phyloP scores from a whole-genome alignment of 2,797 vertebrate genomes.

The Molossus alvarezi region DNA sequence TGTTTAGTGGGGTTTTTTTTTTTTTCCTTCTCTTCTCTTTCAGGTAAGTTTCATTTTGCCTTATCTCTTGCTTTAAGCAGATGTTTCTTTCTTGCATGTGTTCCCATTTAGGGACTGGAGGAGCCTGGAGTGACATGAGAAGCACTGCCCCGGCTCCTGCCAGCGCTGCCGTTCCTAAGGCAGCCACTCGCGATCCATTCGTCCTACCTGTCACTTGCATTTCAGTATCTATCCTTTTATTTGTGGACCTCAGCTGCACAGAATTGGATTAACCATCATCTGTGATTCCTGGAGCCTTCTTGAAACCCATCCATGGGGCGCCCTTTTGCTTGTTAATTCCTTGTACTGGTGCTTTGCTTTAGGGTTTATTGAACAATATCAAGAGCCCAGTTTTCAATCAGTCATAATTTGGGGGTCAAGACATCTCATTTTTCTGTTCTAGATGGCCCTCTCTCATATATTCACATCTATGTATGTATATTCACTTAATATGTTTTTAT shows the following conservation, averaged over 20 bases:
- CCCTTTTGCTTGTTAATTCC: not conserved
- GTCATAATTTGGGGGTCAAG: not conserved
- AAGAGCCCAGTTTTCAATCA: not conserved
- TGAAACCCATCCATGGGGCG: fast-evolving
- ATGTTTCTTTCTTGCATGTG: not conserved
- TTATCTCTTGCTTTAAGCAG: not conserved
- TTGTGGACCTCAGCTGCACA: conserved; percentile 70
- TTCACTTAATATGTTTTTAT: not conserved
- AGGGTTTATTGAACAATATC: conserved; percentile 5
- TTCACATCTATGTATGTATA: not conserved
- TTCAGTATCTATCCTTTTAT: conserved; percentile 54
- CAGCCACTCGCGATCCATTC: not conserved
- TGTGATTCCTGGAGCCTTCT: not conserved
- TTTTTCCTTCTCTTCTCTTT: not conserved
- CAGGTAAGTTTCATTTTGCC: not conserved
- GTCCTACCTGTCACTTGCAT: conserved; percentile 37
- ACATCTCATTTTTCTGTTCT: not conserved
- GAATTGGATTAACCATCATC: not conserved
- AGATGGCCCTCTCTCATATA: not conserved
- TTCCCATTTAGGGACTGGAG: not conserved
- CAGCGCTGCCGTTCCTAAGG: not conserved
- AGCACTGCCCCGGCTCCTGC: fast-evolving
- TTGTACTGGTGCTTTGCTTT: not conserved
- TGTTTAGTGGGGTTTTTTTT: fast-evolving
- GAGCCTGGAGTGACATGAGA: not conserved